Base-by-base conservation (phyloP, 2,888 invertebrate species). In the Deroplatys truncata region DNA sequence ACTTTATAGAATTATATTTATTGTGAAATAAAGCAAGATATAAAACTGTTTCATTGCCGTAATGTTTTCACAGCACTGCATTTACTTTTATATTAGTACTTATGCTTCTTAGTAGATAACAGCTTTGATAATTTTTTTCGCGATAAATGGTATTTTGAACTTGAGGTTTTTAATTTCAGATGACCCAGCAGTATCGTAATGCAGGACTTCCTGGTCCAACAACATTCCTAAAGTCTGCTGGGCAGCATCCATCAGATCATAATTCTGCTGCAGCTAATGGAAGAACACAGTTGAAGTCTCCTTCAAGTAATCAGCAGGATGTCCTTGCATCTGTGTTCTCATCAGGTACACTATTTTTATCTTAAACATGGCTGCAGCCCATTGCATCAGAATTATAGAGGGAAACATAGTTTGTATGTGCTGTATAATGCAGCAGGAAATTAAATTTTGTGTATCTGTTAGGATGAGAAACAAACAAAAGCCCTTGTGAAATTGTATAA, bases 231-330 rank as follows among this genome's bases (percentile, higher is more conserved):
- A 94, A 94, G 92, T 94, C 94, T 91, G 94, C 94, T 90, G 92
- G 94, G 91, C 94, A 94, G 92, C 94, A 94, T 91, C 94, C 94
- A 91, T 93, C 94, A 92, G 94, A 94, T 90, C 94, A 90, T 88
- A 88, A 35, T 83, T 72, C 56, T 20, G 89, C 89, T 43, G 88
- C 88, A 82, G 90, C 89, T 13, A 90, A 90, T 89, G 91, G 91
- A 43, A 89, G 91, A 72, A 88, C 91, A 82, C 91, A 91, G 90
- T 86, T 91, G 35, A 91, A 91, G 84, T 91, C 91, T 28, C 91
- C 91, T 25, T 91, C 91, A n/a, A 88, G 88, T 43, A 90, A 89
- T 28, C 88, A 92, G 88, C 91, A 92, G 88, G 92, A 92, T 89
- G 91, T 91, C 88, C 91, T 91, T 88, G 82, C 89, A 49, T 90